phyloP scores from a whole-genome alignment of 2,888 invertebrate species.

The Baccha elongata region DNA sequence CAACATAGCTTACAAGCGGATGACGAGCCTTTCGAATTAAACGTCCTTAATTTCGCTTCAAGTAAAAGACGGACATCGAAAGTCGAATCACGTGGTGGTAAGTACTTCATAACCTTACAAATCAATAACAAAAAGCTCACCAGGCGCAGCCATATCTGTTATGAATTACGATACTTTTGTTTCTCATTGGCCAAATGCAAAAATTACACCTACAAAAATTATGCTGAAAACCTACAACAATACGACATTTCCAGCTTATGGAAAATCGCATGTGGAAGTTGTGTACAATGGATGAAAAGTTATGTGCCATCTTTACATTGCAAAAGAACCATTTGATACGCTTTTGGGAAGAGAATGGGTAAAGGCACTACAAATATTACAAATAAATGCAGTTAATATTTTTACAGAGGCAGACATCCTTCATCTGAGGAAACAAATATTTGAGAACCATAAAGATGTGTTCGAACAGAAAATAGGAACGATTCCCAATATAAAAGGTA shows the following conservation, averaged over 20 bases:
- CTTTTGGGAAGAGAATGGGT: conserved; percentile 8
- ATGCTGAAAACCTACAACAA: too few species aligned
- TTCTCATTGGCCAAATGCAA: not conserved
- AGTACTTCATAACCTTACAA: conserved; percentile 24
- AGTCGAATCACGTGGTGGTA: conserved; percentile 24
- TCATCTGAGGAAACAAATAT: conserved; percentile 20
- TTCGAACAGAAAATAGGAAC: conserved; percentile 42
- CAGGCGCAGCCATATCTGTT: conserved; percentile 2
- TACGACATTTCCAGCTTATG: not conserved
- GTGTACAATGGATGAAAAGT: too few species aligned
- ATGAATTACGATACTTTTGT: not conserved
- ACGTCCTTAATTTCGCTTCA: not conserved
- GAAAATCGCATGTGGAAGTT: conserved; percentile 8
- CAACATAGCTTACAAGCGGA: conserved; percentile 2
- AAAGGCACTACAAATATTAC: not conserved
- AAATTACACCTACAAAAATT: too few species aligned
- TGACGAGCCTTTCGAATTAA: conserved; percentile 14
- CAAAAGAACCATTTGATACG: not conserved
- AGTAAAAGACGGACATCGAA: not conserved
- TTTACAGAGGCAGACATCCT: conserved; percentile 8
- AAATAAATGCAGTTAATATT: conserved; percentile 10
- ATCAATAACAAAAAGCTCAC: conserved; percentile 10
- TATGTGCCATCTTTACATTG: conserved; percentile 15
- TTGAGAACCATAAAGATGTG: conserved; percentile 35
- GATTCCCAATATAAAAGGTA: conserved; percentile 37